Evolutionary conservation across 2,113 vertebrate species (phyloP), one percentile per base, ranked within the genome.

Genomic region (Ciconia maguari): DNA sequence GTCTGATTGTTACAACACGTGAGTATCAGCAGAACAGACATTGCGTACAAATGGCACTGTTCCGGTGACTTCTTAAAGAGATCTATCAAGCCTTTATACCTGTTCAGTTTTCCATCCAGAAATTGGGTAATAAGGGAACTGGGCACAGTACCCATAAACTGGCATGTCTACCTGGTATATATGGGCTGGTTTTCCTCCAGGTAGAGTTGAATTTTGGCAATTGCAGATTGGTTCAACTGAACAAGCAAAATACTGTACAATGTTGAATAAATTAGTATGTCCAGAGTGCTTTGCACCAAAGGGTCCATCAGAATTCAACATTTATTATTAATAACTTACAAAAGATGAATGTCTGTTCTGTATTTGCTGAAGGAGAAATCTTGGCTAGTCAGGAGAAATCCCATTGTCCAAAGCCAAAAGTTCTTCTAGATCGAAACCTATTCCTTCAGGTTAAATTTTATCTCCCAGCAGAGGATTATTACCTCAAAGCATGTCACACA

Each of bases 391-490:
- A 68, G 65, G 83, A 95, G 85, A 93, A 80, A 76, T 68, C 16
- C 24, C 7, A 11, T 82, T 79, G 77, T 93, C 51, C 81, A 90
- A 87, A 95, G 71, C 55, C 62, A 89, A 93, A 87, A 54, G 3
- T 82, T 93, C 32, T 72, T 41, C n/a, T 86, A 66, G 71, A 77
- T 58, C 2, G 5, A 95, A 93, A 83, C 27, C 34, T 83, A 24
- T 80, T 93, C 49, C 26, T 92, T 79, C 74, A 75, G 58, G 83
- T 94, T 92, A 81, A 90, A 78, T 94, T 92, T 85, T 88, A 44
- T 90, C 48, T 92, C 52, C 29, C 72, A 86, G 68, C 38, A 52
- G 51, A 92, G 80, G 42, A 70, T 58, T 83, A 62, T 80, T 89
- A 80, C 83, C 66, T 77, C 71, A 93, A 92, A 92, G 54, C 42